These are phyloP conservation scores for Caradrina clavipalpis DNA, from an alignment of 2,888 invertebrate species.

Conservation along the genomic window DNA sequence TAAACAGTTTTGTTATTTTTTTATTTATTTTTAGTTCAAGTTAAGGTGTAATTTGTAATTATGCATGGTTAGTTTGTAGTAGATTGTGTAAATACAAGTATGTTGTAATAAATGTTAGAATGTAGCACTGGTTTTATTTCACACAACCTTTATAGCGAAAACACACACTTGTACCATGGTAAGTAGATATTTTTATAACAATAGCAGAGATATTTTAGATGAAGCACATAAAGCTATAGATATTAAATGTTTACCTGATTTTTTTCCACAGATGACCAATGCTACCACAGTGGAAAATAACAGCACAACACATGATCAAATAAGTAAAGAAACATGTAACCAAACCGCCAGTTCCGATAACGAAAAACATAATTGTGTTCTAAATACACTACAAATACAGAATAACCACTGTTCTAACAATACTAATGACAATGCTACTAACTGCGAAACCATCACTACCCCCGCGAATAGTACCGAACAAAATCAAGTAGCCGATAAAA, in stretches of 20 bases:
- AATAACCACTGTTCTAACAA: slow-evolving; percentile 41
- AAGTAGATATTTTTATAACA: slow-evolving; percentile 35
- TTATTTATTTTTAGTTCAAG: slow-evolving; percentile 73
- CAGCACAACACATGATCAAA: slow-evolving; percentile 40
- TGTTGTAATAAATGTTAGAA: slow-evolving; percentile 66
- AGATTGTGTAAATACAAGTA: slow-evolving; percentile 72
- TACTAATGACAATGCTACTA: slow-evolving; percentile 18
- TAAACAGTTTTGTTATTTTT: slow-evolving; percentile 61
- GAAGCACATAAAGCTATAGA: neutral
- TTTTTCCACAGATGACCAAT: slow-evolving; percentile 79
- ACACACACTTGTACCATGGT: slow-evolving; percentile 18
- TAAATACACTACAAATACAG: slow-evolving; percentile 39
- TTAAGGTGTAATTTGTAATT: slow-evolving; percentile 62
- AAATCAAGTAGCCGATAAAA: slow-evolving; percentile 64
- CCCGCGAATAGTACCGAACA: slow-evolving; percentile 28
- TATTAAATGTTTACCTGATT: slow-evolving; percentile 13
- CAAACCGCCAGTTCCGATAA: slow-evolving; percentile 42
- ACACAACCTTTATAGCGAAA: slow-evolving; percentile 40
- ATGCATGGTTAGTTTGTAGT: slow-evolving; percentile 65
- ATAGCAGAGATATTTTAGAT: neutral
- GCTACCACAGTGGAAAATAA: slow-evolving; percentile 70
- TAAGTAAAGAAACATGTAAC: slow-evolving; percentile 41
- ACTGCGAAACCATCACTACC: slow-evolving; percentile 13
- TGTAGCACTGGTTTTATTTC: slow-evolving; percentile 64
- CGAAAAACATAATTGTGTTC: slow-evolving; percentile 36